These are phyloP conservation scores for Drosophila tristis DNA, from an alignment of 1,140 invertebrate species.

Conservation along the genomic window DNA sequence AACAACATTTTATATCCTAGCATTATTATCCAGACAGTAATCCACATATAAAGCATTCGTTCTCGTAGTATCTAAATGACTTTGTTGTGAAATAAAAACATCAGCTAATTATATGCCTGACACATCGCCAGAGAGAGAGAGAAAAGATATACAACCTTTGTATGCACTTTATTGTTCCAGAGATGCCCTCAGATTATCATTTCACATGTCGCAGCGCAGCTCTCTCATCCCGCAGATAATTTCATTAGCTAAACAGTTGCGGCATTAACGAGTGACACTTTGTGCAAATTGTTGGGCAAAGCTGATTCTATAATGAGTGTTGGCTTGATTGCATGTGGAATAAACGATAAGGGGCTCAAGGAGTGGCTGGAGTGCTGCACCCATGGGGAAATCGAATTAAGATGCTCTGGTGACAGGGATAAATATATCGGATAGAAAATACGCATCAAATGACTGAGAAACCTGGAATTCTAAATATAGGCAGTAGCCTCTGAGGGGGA, in stretches of 20 bases:
- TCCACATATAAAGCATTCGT: not conserved
- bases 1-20: not conserved
- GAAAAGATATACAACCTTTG: constrained; percentile 5
- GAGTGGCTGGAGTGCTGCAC: constrained; percentile 9
- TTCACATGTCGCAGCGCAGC: constrained; percentile 18
- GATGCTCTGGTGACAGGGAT: constrained; percentile 11
- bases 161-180: constrained; percentile 27
- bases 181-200: constrained; percentile 37
- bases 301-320: constrained; percentile 29
- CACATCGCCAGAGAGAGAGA: constrained; percentile 9
- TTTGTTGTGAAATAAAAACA: constrained; percentile 27
- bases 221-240: constrained; percentile 8
- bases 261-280: constrained; percentile 33
- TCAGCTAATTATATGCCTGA: constrained; percentile 25
- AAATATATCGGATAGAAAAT: not conserved
- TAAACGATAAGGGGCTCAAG: constrained; percentile 16
- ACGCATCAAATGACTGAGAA: too few relatives aligned
- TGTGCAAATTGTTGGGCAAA: constrained; percentile 27
- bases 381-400: constrained; percentile 18
- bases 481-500: not conserved
- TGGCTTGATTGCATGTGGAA: constrained; percentile 33
- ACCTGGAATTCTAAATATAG: not conserved
- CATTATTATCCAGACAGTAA: not conserved
- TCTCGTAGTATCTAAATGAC: constrained; percentile 2
- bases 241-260: constrained; percentile 28